Conservation (phyloP, 2,888 invertebrate species). For the Invenusta paracnida region DNA sequence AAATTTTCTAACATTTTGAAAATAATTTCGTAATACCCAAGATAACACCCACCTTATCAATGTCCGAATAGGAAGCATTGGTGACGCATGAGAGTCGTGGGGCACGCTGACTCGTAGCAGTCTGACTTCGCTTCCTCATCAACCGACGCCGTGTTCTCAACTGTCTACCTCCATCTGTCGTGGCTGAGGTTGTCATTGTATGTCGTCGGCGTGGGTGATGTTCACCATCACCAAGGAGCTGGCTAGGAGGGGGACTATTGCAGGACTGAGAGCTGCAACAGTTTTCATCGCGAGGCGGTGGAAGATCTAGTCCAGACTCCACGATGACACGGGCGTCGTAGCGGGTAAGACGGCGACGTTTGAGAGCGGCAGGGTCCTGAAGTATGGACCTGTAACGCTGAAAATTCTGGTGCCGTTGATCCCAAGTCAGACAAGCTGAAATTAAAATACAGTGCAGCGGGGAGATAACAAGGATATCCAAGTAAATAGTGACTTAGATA, state of each 20-base stretch:
- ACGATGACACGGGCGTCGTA: neutral
- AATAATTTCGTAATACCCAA: too few relatives aligned
- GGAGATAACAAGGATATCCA: too few relatives aligned
- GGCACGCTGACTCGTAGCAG: neutral
- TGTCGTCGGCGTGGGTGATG: too few relatives aligned
- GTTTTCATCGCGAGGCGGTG: neutral
- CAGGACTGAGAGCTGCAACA: neutral
- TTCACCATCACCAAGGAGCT: too few relatives aligned
- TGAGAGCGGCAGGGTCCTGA: neutral
- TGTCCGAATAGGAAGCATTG: neutral
- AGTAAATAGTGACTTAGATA: too few relatives aligned
- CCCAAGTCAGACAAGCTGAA: slow-evolving; percentile 8
- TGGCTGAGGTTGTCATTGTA: too few relatives aligned
- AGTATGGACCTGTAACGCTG: neutral
- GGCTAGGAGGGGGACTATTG: neutral
- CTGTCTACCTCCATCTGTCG: neutral
- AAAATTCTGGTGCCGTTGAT: neutral
- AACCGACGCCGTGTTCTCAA: neutral
- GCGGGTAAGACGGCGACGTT: neutral
- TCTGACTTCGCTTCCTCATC: neutral
- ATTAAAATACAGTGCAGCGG: neutral
- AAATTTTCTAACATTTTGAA: too few relatives aligned
- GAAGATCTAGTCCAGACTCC: neutral
- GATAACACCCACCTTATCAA: neutral
- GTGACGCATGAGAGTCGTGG: neutral